Percentiles rank a stretch among this genome's conserved stretches.
Conservation (phyloP, 2,888 invertebrate genomes). For the Margaritifera margaritifera region DNA sequence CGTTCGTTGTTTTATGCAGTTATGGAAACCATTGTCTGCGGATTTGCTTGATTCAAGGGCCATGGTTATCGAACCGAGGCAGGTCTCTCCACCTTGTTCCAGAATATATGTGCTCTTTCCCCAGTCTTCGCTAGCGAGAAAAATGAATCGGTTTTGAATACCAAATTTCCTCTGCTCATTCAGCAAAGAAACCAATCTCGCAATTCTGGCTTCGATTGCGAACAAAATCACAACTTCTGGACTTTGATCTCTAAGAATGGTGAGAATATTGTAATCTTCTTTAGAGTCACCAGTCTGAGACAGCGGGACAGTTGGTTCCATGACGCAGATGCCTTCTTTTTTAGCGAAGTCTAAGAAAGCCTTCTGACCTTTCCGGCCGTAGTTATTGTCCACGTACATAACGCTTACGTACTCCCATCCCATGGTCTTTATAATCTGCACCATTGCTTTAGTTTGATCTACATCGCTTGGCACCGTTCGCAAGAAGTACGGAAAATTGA, state of each 20-base stretch:
- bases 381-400: constrained; percentile 54
- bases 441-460: constrained; percentile 49
- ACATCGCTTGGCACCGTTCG: constrained; percentile 59
- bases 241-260: constrained; percentile 12
- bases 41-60: constrained; percentile 18
- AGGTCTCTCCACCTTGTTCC: constrained; percentile 24
- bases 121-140: constrained; percentile 54
- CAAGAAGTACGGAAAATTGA: constrained; percentile 53
- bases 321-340: constrained; percentile 47
- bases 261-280: constrained; percentile 17
- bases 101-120: constrained; percentile 35
- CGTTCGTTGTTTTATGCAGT: constrained; percentile 11
- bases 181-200: constrained; percentile 35
- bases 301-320: constrained; percentile 35
- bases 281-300: constrained; percentile 23
- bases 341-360: constrained; percentile 36
- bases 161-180: constrained; percentile 18
- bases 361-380: constrained; percentile 53
- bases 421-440: constrained; percentile 42
- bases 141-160: constrained; percentile 31
- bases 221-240: constrained; percentile 55
- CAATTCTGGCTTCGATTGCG: constrained; percentile 43
- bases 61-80: constrained; percentile 43
- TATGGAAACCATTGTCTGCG: constrained; percentile 1
- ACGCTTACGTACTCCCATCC: constrained; percentile 54